Evolutionary conservation across 2,113 vertebrate species (phyloP).

Genomic region (Caranx melampygus): DNA sequence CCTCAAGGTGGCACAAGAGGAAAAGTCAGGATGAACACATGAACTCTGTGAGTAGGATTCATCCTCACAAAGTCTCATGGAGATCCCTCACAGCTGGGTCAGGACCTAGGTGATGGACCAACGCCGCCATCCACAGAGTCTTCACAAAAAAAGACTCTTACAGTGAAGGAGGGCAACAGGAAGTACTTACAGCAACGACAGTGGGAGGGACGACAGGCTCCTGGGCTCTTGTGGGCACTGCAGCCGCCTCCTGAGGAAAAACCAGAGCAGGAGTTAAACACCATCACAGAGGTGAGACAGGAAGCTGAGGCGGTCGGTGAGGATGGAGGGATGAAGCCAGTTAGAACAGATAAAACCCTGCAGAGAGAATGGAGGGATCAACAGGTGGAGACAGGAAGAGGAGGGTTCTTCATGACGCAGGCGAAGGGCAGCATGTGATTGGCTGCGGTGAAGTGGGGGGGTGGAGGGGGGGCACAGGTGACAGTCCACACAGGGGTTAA

Average conservation of each 20-base stretch:
- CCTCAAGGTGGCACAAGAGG: too few relatives aligned
- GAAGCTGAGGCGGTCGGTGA: neutral
- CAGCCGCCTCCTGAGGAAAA: slow-evolving; percentile 82
- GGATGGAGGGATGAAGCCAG: slow-evolving; percentile 36
- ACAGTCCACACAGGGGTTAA: slow-evolving; percentile 63
- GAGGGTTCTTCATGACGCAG: slow-evolving; percentile 36
- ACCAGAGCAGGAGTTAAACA: slow-evolving; percentile 30
- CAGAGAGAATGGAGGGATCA: slow-evolving; percentile 24
- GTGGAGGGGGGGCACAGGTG: slow-evolving; percentile 25
- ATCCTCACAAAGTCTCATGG: neutral
- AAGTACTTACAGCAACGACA: slow-evolving; percentile 90
- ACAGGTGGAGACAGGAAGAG: slow-evolving; percentile 29
- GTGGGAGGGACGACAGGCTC: slow-evolving; percentile 91
- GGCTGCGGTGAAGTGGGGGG: slow-evolving; percentile 45
- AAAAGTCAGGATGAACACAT: too few relatives aligned
- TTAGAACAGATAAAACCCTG: slow-evolving; percentile 33
- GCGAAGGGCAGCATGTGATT: slow-evolving; percentile 51
- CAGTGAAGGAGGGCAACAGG: neutral
- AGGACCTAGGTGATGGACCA: too few relatives aligned
- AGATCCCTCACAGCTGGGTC: neutral
- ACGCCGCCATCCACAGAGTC: neutral
- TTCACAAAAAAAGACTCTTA: neutral
- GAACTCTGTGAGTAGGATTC: too few relatives aligned
- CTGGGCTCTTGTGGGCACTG: slow-evolving; percentile 85
- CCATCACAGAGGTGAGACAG: neutral